phyloP scores from a whole-genome alignment of 2,113 vertebrate genomes.

The Aythya baeri region DNA sequence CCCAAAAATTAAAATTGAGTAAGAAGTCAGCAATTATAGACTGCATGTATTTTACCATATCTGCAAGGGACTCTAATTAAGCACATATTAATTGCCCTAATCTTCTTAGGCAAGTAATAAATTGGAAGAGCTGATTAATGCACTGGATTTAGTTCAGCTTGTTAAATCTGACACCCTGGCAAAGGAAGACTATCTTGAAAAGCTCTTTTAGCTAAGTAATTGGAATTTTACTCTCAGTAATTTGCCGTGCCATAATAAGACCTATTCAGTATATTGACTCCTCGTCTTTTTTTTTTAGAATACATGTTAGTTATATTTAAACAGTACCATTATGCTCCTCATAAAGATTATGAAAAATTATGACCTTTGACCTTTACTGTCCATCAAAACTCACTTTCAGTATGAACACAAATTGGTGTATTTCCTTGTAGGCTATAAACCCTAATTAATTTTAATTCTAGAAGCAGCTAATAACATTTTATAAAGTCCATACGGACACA shows the following conservation, averaged over 20 bases:
- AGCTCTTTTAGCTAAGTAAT: slow-evolving; percentile 73
- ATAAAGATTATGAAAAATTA: slow-evolving; percentile 39
- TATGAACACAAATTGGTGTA: slow-evolving; percentile 35
- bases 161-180: slow-evolving; percentile 72
- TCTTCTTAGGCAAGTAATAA: slow-evolving; percentile 75
- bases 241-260: slow-evolving; percentile 52
- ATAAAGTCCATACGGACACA: slow-evolving; percentile 59
- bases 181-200: slow-evolving; percentile 67
- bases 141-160: slow-evolving; percentile 75
- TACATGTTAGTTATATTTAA: slow-evolving; percentile 19
- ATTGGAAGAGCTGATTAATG: slow-evolving; percentile 74
- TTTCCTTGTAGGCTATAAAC: slow-evolving; percentile 68
- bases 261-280: slow-evolving; percentile 54
- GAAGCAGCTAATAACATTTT: slow-evolving; percentile 67
- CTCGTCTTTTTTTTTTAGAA: slow-evolving; percentile 17
- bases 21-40: slow-evolving; percentile 49
- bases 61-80: slow-evolving; percentile 74
- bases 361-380: slow-evolving; percentile 62
- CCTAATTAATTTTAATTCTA: slow-evolving; percentile 70
- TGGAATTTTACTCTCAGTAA: slow-evolving; percentile 69
- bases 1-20: slow-evolving; percentile 58
- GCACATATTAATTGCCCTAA: slow-evolving; percentile 72
- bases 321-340: slow-evolving; percentile 19
- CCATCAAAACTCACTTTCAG: slow-evolving; percentile 52
- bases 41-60: slow-evolving; percentile 53